A percentile compares a stretch with the other conserved stretches of the same genome.
These are phyloP conservation scores for Marisa cornuarietis DNA, from an alignment of 1,140 invertebrate genomes.

Conservation along the genomic window DNA sequence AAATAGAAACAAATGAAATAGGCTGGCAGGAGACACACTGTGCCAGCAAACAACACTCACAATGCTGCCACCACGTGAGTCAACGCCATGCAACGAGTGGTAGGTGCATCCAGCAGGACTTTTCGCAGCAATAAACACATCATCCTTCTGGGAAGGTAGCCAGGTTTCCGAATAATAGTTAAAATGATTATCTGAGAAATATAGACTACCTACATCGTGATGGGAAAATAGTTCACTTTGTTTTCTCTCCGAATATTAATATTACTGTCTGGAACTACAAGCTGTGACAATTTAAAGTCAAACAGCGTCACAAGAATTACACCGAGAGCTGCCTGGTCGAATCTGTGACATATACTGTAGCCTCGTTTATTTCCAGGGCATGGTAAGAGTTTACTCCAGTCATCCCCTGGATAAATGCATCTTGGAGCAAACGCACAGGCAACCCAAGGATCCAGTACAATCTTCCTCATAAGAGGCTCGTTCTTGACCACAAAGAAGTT, in stretches of 20 bases:
- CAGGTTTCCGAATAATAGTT: too few species aligned
- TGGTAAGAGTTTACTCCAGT: neutral
- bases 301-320: neutral
- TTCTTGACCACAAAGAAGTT: neutral
- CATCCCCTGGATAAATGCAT: neutral
- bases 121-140: too few species aligned
- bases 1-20: too few species aligned
- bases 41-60: too few species aligned
- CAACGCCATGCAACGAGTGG: too few species aligned
- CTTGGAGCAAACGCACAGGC: neutral
- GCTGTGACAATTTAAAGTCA: neutral
- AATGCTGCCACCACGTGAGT: too few species aligned
- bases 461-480: neutral
- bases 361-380: too few species aligned
- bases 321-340: constrained; percentile 2
- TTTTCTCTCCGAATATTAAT: neutral
- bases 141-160: too few species aligned
- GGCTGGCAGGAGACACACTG: too few species aligned
- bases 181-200: too few species aligned
- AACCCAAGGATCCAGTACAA: constrained; percentile 4
- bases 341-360: constrained; percentile 1
- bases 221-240: neutral
- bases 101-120: too few species aligned
- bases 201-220: too few species aligned
- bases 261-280: neutral